Evolutionary conservation across 2,888 invertebrate species (phyloP).

Genomic region (Plagodis pulveraria): DNA sequence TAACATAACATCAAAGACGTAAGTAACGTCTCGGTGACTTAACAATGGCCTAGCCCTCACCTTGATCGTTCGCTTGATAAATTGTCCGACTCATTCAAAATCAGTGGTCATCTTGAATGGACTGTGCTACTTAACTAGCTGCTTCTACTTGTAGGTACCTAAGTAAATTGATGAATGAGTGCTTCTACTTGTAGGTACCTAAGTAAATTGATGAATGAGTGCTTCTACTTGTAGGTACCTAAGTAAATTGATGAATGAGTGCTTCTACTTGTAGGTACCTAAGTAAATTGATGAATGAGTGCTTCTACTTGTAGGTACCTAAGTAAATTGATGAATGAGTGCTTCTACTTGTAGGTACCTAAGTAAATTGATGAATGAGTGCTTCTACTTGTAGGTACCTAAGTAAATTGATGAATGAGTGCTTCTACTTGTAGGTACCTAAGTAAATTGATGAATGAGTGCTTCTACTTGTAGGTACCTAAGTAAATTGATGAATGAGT

Average conservation of each 20-base stretch:
- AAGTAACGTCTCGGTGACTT: constrained; percentile 15
- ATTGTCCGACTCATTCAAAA: constrained; percentile 36
- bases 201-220: too few relatives aligned
- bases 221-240: too few relatives aligned
- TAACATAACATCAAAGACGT: neutral
- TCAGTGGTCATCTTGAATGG: constrained; percentile 36
- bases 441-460: too few relatives aligned
- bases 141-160: constrained; percentile 21
- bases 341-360: too few relatives aligned
- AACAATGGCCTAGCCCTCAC: constrained; percentile 23
- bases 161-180: constrained; percentile 37
- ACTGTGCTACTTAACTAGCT: constrained; percentile 23
- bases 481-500: too few relatives aligned
- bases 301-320: too few relatives aligned
- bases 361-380: neutral
- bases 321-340: too few relatives aligned
- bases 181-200: too few relatives aligned
- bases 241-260: too few relatives aligned
- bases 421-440: constrained; percentile 21
- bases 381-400: constrained; percentile 21
- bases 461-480: constrained; percentile 21
- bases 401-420: too few relatives aligned
- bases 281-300: too few relatives aligned
- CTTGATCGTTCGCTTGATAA: constrained; percentile 34
- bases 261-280: too few relatives aligned